Evolutionary conservation across 2,113 vertebrate species (phyloP).

Genomic region (Osmerus mordax): DNA sequence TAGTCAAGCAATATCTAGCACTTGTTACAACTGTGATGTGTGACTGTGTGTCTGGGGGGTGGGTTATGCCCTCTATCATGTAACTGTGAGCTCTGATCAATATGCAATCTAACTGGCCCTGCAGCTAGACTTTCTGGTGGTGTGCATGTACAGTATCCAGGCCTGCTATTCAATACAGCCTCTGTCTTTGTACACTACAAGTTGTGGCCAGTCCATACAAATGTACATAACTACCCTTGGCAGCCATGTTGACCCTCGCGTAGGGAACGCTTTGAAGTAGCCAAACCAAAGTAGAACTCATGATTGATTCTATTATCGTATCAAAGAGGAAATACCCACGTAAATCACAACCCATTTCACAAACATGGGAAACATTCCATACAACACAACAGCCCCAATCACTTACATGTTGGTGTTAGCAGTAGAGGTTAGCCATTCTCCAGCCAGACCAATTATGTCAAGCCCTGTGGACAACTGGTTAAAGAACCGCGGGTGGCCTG

Average conservation of each 20-base stretch:
- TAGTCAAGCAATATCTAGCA: not conserved
- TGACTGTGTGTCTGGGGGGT: conserved; percentile 20
- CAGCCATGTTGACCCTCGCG: conserved; percentile 3
- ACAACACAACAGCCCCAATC: not conserved
- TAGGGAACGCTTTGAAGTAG: conserved; percentile 20
- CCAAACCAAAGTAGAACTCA: not conserved
- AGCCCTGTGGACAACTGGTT: conserved; percentile 95
- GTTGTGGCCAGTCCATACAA: conserved; percentile 44
- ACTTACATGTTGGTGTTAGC: conserved; percentile 99
- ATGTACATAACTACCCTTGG: conserved; percentile 57
- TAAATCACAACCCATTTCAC: not conserved
- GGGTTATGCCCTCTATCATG: conserved; percentile 53
- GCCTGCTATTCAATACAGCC: conserved; percentile 11
- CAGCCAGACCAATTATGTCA: conserved; percentile 94
- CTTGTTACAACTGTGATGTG: not conserved
- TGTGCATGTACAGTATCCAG: not conserved
- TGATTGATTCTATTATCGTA: conserved; percentile 12
- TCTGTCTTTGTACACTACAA: not conserved
- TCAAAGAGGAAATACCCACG: conserved; percentile 30
- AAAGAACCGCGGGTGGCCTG: conserved; percentile 97
- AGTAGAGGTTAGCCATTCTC: conserved; percentile 97
- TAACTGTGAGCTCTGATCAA: conserved; percentile 65
- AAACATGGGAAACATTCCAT: not conserved
- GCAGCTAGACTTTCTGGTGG: conserved; percentile 24
- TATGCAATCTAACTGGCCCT: conserved; percentile 68